Evolutionary conservation across 2,113 vertebrate species (phyloP).

Genomic region (Pachycephala philippinensis): DNA sequence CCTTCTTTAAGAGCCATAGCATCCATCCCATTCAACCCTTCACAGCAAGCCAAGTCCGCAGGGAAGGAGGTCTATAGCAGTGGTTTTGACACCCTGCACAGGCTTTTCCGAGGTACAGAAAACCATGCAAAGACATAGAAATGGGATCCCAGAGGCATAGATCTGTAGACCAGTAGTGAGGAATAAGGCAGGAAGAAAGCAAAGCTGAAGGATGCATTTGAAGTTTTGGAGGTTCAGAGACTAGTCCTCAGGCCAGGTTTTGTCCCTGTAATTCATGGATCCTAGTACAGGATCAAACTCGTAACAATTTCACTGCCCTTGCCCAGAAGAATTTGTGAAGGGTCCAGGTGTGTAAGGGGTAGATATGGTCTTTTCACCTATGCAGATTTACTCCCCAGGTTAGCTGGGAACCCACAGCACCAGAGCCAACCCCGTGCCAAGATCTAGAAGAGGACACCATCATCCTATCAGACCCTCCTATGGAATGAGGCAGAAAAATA

Average conservation of each 20-base stretch:
- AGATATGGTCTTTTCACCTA: neutral
- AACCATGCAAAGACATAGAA: neutral
- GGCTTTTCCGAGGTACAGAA: neutral
- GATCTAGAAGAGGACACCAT: neutral
- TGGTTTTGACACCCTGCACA: neutral
- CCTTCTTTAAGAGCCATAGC: neutral
- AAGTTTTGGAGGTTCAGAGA: neutral
- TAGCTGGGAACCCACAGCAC: neutral
- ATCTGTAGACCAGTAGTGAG: neutral
- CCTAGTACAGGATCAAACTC: neutral
- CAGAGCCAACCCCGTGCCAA: neutral
- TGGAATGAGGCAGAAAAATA: neutral
- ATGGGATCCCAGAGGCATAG: fast-evolving
- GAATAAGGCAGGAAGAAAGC: neutral
- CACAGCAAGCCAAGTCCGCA: neutral
- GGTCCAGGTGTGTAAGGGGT: fast-evolving
- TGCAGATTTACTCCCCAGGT: neutral
- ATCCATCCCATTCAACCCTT: neutral
- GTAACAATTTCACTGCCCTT: neutral
- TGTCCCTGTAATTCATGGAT: fast-evolving
- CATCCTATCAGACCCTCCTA: fast-evolving
- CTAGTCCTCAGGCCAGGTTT: neutral
- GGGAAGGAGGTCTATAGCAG: neutral
- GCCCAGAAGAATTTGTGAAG: neutral
- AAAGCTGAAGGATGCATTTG: neutral